Conservation (phyloP, 2,113 vertebrate genomes). For the Promerops cafer region DNA sequence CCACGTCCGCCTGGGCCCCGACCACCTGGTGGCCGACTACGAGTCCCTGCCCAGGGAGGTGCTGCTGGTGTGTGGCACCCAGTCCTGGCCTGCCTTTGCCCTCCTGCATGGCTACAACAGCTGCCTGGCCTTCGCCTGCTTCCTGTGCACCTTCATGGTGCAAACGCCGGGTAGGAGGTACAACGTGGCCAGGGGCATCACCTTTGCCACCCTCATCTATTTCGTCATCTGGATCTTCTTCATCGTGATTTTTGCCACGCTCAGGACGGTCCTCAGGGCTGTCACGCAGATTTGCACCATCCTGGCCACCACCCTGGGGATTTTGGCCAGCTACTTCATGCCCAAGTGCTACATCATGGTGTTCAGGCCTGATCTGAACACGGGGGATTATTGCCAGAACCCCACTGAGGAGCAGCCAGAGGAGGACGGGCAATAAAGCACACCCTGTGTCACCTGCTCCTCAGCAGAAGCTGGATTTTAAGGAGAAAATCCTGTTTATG, state of each 20-base stretch:
- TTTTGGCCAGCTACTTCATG: slow-evolving; percentile 73
- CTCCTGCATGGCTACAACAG: slow-evolving; percentile 72
- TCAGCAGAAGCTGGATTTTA: neutral
- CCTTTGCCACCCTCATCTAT: slow-evolving; percentile 75
- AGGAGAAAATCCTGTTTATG: neutral
- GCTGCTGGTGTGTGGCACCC: slow-evolving; percentile 73
- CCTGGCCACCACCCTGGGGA: slow-evolving; percentile 69
- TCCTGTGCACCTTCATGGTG: slow-evolving; percentile 89
- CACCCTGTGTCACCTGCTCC: neutral
- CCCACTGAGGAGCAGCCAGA: neutral
- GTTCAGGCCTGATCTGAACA: slow-evolving; percentile 76
- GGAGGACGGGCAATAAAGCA: neutral
- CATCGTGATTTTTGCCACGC: slow-evolving; percentile 72
- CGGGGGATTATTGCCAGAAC: slow-evolving; percentile 66
- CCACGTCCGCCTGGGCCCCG: neutral
- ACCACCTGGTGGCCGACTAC: neutral
- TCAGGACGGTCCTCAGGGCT: slow-evolving; percentile 31
- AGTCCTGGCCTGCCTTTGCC: slow-evolving; percentile 66
- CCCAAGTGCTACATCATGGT: slow-evolving; percentile 84
- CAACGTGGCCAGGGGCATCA: slow-evolving; percentile 82
- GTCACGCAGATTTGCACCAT: slow-evolving; percentile 69
- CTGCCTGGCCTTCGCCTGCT: slow-evolving; percentile 65
- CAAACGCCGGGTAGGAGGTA: slow-evolving; percentile 68
- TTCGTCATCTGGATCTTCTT: slow-evolving; percentile 82
- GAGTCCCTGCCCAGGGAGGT: slow-evolving; percentile 38